phyloP scores from a whole-genome alignment of 2,888 invertebrate species.

The Eledona agricola region DNA sequence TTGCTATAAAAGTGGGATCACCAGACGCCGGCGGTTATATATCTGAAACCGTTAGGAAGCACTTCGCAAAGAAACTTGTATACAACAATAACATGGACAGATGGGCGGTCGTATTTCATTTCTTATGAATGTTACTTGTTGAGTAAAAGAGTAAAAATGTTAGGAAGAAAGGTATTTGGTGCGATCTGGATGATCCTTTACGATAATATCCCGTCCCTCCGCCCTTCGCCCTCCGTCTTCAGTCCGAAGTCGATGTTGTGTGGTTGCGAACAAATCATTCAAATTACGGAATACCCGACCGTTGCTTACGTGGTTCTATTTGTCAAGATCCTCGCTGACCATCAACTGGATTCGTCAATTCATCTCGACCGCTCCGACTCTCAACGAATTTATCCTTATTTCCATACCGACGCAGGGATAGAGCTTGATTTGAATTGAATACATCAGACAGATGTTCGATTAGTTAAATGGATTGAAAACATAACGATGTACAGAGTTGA shows the following conservation, averaged over 20 bases:
- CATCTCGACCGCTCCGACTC: slow-evolving; percentile 29
- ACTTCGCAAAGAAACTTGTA: slow-evolving; percentile 56
- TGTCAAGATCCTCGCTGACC: slow-evolving; percentile 47
- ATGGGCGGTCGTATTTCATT: slow-evolving; percentile 56
- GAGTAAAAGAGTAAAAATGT: slow-evolving; percentile 39
- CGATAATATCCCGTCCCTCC: neutral
- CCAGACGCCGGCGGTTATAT: slow-evolving; percentile 53
- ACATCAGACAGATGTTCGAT: slow-evolving; percentile 49
- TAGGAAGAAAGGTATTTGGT: slow-evolving; percentile 24
- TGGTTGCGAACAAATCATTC: slow-evolving; percentile 50
- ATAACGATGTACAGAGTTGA: slow-evolving; percentile 48
- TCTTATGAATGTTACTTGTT: slow-evolving; percentile 52
- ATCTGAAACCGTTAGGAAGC: slow-evolving; percentile 55
- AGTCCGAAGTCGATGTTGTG: slow-evolving; percentile 19
- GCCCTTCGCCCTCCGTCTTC: too few relatives aligned
- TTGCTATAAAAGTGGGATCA: slow-evolving; percentile 56
- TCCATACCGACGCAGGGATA: slow-evolving; percentile 30
- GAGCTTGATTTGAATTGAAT: slow-evolving; percentile 40
- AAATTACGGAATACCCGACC: slow-evolving; percentile 44
- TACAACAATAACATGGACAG: slow-evolving; percentile 56
- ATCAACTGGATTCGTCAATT: slow-evolving; percentile 35
- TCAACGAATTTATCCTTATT: slow-evolving; percentile 33
- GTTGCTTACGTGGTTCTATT: slow-evolving; percentile 51
- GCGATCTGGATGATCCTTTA: slow-evolving; percentile 30
- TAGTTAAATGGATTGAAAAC: slow-evolving; percentile 52